Evolutionary conservation across 2,113 vertebrate genomes (phyloP).

Genomic region (Cynoglossus semilaevis): DNA sequence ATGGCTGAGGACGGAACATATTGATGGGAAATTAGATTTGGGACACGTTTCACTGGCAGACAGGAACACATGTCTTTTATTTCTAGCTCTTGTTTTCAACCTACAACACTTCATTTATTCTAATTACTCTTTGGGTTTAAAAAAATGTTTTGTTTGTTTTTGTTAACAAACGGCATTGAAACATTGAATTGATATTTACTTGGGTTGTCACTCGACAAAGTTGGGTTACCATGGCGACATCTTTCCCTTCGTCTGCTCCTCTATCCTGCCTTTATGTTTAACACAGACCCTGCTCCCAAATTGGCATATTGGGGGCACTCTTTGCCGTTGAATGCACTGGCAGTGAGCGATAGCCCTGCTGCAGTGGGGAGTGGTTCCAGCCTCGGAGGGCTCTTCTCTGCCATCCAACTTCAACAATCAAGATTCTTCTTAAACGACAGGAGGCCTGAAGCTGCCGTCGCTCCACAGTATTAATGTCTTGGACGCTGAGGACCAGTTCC

Average conservation of each 20-base stretch:
- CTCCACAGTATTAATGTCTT: not conserved
- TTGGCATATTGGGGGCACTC: conserved; percentile 23
- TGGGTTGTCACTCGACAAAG: too few relatives aligned
- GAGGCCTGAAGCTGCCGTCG: not conserved
- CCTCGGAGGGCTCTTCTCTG: conserved; percentile 10
- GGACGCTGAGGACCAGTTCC: not conserved
- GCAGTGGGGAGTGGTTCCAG: conserved; percentile 11
- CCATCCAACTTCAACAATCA: conserved; percentile 13
- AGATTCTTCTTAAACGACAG: not conserved
- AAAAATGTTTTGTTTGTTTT: too few relatives aligned
- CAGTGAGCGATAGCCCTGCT: conserved; percentile 24
- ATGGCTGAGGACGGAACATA: conserved; percentile 71
- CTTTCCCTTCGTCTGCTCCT: conserved; percentile 22
- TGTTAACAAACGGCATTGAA: too few relatives aligned
- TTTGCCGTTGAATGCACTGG: conserved; percentile 16
- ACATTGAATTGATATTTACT: too few relatives aligned
- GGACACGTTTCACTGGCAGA: conserved; percentile 48
- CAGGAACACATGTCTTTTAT: conserved; percentile 50
- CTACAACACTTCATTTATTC: conserved; percentile 8
- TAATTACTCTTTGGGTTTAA: not conserved
- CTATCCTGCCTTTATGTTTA: conserved; percentile 33
- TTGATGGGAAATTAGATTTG: conserved; percentile 75
- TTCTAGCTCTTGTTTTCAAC: conserved; percentile 20
- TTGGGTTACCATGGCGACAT: conserved; percentile 30
- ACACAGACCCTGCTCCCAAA: conserved; percentile 29